phyloP scores from a whole-genome alignment of 37 sponge, comb jelly and placozoan species.

The Aplysina aerophoba region DNA sequence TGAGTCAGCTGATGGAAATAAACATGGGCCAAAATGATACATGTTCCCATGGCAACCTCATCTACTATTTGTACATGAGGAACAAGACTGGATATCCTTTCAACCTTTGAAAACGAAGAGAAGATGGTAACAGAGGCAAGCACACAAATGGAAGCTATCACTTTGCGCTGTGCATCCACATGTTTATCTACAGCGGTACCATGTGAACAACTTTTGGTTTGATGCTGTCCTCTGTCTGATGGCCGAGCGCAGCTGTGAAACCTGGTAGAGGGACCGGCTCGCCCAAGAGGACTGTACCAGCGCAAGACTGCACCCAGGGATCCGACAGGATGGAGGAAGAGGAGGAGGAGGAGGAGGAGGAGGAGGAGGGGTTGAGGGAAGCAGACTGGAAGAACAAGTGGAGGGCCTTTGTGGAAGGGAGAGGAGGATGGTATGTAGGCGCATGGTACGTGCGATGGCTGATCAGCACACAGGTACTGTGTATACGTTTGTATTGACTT shows the following conservation, averaged over 20 bases:
- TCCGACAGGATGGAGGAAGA: slow-evolving; percentile 12
- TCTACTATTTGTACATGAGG: slow-evolving; percentile 37
- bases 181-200: background rate
- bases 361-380: too few species aligned
- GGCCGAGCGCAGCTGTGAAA: background rate
- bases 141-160: too few species aligned
- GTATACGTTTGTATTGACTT: too few species aligned
- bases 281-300: background rate
- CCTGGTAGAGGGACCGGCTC: slow-evolving; percentile 14
- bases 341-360: background rate
- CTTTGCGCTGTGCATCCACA: too few species aligned
- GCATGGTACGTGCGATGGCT: too few species aligned
- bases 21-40: slow-evolving; percentile 23
- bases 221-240: slow-evolving; percentile 20
- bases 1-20: slow-evolving; percentile 51
- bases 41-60: slow-evolving; percentile 52
- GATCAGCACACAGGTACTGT: too few species aligned
- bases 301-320: slow-evolving; percentile 24
- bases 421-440: too few species aligned
- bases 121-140: background rate
- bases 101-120: background rate
- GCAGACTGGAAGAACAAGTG: too few species aligned
- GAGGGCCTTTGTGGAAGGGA: too few species aligned
- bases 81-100: slow-evolving; percentile 26
- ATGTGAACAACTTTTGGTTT: slow-evolving; percentile 11